Evolutionary conservation across 2,797 vertebrate species (phyloP).

Genomic region (Huso huso): DNA sequence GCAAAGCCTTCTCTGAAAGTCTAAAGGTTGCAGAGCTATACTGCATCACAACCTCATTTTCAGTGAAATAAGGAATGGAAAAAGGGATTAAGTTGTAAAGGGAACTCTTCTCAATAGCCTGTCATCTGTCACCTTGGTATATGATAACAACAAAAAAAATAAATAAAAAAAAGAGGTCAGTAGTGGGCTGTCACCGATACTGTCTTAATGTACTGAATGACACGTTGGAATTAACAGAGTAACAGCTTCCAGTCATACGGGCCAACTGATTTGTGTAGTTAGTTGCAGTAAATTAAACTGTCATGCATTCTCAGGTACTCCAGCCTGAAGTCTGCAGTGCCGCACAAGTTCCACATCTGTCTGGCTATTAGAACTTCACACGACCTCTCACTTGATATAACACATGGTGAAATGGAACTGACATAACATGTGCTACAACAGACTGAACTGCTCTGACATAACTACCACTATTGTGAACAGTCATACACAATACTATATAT

Average conservation of each 20-base stretch:
- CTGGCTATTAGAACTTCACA: slow-evolving; percentile 11
- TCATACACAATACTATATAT: no score
- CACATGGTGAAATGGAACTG: slow-evolving; percentile 13
- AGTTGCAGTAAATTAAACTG: slow-evolving; percentile 28
- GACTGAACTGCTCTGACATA: no score
- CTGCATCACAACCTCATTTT: background rate
- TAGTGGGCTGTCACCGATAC: background rate
- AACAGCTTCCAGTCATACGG: background rate
- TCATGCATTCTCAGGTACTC: slow-evolving; percentile 15
- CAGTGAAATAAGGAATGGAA: background rate
- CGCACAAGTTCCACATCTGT: background rate
- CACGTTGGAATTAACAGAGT: background rate
- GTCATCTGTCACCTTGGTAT: background rate
- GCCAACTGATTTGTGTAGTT: background rate
- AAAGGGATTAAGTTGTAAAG: background rate
- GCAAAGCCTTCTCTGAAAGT: slow-evolving; percentile 3
- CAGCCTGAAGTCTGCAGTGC: slow-evolving; percentile 10
- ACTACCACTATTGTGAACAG: no score
- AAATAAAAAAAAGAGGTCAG: slow-evolving; percentile 6
- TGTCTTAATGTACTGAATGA: background rate
- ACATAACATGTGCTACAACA: slow-evolving; percentile 7
- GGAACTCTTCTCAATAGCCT: background rate
- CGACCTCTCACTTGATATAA: slow-evolving; percentile 2
- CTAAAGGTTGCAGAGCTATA: background rate
- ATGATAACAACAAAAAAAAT: background rate